Percentiles rank a stretch among this genome's conserved stretches.
Conservation (phyloP, 2,113 vertebrate species). For the Procapra przewalskii region DNA sequence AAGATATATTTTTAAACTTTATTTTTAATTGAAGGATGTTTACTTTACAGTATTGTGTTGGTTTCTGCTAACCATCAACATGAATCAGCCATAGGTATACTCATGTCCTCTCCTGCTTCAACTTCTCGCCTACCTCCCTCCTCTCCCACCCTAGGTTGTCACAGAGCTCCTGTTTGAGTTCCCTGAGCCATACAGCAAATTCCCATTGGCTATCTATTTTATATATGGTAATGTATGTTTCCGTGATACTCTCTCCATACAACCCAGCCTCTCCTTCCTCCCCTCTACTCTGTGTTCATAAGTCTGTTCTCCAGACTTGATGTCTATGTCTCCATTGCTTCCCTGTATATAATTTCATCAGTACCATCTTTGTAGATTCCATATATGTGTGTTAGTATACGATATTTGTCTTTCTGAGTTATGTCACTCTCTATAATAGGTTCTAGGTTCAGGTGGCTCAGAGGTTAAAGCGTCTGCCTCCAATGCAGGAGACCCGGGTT, state of each 20-base stretch:
- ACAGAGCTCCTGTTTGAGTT: neutral
- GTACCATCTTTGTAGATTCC: neutral
- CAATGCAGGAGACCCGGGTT: too few species aligned
- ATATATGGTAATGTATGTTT: neutral
- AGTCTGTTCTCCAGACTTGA: neutral
- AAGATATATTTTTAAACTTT: neutral
- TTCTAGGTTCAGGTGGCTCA: neutral
- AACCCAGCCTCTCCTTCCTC: neutral
- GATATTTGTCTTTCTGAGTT: neutral
- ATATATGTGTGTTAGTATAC: neutral
- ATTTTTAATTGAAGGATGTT: neutral
- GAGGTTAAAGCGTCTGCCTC: too few species aligned
- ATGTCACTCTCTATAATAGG: neutral
- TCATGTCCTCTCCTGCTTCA: neutral
- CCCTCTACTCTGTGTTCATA: neutral
- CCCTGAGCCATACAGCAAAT: neutral
- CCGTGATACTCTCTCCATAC: neutral
- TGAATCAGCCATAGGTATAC: neutral
- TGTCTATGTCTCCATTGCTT: neutral
- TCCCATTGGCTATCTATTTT: neutral
- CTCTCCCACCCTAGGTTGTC: neutral
- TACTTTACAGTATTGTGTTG: neutral
- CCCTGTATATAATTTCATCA: neutral
- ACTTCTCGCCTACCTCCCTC: neutral
- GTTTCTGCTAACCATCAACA: neutral